Base-by-base conservation (phyloP, 2,797 vertebrate genomes). In the Acropternis orthonyx region DNA sequence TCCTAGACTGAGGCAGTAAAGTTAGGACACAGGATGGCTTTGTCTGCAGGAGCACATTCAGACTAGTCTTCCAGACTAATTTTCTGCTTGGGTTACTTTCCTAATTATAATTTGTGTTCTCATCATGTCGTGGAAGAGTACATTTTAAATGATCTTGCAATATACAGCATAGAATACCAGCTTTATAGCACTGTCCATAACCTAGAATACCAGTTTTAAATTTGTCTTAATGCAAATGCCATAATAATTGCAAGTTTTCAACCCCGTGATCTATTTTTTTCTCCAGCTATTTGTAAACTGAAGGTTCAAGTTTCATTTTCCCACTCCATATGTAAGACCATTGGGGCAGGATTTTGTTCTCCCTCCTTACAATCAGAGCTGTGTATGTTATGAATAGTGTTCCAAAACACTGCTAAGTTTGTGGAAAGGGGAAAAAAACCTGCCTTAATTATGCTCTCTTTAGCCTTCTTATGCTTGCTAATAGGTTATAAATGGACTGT, bases 71-170 rank as follows among this genome's bases (percentile, higher is more conserved):
- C 92, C 68, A 61, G 94, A 97, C 97, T 96, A 97, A 98, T 98
- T 98, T 98, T 96, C 97, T 96, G 96, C 95, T 95, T 96, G 94
- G 72, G 68, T 85, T 94, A 94, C 96, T 96, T 80, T 87, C 95
- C 95, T 98, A 96, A 97, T 97, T 96, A 97, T 97, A 97, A 97
- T 98, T 97, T 98, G 96, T 95, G 93, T 96, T 97, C 97, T 97
- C 93, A 89, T 95, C 94, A 95, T 96, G 92, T 96, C 24, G 34
- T 92, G 72, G 92, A 97, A 97, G 84, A 93, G 92, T 83, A 96
- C 95, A 78, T 96, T 98, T 97, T 95, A 96, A 96, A 96, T 94
- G 91, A 75, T 49, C 92, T 91, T 92, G 84, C 52, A 91, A 81
- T 90, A 48, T 65, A 74, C 92, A 89, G 77, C 19, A 3, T 89